Conservation (phyloP, 2,113 vertebrate species). For the Riparia riparia region DNA sequence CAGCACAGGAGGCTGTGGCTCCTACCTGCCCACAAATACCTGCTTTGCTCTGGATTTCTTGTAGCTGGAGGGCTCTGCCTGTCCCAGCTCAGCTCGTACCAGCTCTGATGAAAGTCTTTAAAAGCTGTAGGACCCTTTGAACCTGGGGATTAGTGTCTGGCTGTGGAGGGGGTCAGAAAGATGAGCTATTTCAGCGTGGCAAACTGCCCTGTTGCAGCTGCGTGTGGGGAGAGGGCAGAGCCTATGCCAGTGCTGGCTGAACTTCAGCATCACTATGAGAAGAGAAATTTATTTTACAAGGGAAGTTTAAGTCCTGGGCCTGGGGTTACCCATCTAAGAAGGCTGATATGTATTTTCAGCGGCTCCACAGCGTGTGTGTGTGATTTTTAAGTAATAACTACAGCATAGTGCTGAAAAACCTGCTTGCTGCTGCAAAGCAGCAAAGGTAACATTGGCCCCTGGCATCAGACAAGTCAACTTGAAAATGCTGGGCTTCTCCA, state of each 20-base stretch:
- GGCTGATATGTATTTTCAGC: not conserved
- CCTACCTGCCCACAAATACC: not conserved
- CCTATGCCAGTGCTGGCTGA: not conserved
- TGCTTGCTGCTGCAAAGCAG: not conserved
- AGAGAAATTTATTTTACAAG: not conserved
- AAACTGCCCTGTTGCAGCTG: not conserved
- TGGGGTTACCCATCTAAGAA: not conserved
- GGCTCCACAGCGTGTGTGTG: not conserved
- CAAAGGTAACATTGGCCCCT: not conserved
- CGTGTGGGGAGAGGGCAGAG: not conserved
- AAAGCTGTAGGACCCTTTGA: not conserved
- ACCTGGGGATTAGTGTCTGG: not conserved
- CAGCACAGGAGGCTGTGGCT: not conserved
- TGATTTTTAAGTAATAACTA: not conserved
- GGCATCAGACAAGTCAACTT: not conserved
- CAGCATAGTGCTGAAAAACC: not conserved
- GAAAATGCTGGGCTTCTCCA: not conserved
- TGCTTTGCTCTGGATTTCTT: not conserved
- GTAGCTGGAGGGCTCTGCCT: not conserved
- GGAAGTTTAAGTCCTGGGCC: not conserved
- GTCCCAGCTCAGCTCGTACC: accelerated
- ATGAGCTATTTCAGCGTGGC: not conserved
- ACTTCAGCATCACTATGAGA: not conserved
- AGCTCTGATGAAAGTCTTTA: not conserved
- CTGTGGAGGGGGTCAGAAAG: not conserved